These are phyloP conservation scores for Paramormyrops hopkinsi DNA, from an alignment of 2,797 vertebrate genomes.

Conservation along the genomic window DNA sequence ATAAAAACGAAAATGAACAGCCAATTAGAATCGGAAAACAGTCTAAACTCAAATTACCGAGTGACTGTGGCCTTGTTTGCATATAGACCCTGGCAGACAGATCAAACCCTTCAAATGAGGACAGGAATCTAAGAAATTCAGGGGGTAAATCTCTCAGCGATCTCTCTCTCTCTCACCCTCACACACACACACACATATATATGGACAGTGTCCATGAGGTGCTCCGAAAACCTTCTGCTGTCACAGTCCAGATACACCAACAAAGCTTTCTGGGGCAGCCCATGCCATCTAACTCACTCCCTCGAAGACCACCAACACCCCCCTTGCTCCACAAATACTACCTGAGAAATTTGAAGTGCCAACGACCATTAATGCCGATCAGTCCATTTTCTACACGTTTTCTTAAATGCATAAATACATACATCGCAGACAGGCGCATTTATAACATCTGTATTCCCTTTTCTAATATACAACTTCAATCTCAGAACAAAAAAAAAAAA, in stretches of 20 bases:
- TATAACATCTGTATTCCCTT: not conserved
- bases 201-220: not conserved
- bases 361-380: not conserved
- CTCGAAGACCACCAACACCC: not conserved
- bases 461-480: not conserved
- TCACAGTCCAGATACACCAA: not conserved
- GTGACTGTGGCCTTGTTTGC: slow-evolving; percentile 39
- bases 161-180: not conserved
- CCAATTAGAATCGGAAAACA: not conserved
- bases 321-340: not conserved
- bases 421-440: not conserved
- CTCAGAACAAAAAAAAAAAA: not conserved
- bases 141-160: not conserved
- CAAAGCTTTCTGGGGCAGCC: not conserved
- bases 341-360: not conserved
- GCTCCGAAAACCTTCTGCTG: not conserved
- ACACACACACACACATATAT: not conserved
- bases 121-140: not conserved
- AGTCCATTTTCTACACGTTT: not conserved
- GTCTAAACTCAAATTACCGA: slow-evolving; percentile 24
- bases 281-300: not conserved
- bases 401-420: not conserved
- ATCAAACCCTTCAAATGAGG: not conserved
- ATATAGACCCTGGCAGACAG: slow-evolving; percentile 29
- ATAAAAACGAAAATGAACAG: slow-evolving; percentile 12